Evolutionary conservation across 2,888 invertebrate species (phyloP).

Genomic region (Euspilapteryx auroguttella): DNA sequence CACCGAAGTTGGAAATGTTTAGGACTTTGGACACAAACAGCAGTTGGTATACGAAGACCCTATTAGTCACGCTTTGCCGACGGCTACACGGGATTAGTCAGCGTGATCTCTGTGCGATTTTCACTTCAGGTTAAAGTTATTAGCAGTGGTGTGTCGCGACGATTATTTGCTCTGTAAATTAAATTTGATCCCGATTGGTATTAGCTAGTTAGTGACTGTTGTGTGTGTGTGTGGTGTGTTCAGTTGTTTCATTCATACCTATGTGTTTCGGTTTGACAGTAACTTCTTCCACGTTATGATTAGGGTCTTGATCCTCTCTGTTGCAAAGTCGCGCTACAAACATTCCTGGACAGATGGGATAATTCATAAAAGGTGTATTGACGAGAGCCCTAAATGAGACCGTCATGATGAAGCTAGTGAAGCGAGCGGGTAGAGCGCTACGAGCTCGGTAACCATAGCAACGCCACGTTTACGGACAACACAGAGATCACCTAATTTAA

Average conservation of each 20-base stretch:
- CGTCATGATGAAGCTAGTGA: conserved; percentile 14
- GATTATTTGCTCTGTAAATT: no score
- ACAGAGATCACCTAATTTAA: conserved; percentile 39
- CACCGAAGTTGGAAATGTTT: not conserved
- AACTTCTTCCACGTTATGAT: conserved; percentile 5
- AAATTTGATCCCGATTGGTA: no score
- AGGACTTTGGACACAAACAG: not conserved
- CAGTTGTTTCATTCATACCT: conserved; percentile 16
- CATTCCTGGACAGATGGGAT: conserved; percentile 36
- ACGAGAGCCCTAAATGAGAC: conserved; percentile 8
- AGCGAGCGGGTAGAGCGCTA: conserved; percentile 18
- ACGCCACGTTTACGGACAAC: conserved; percentile 29
- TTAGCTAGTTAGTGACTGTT: no score
- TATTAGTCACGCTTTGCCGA: not conserved
- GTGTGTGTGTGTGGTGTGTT: not conserved
- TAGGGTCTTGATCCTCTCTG: conserved; percentile 12
- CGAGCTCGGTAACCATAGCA: no score
- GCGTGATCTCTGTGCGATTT: conserved; percentile 1
- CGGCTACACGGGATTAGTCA: not conserved
- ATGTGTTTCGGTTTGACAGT: conserved; percentile 8
- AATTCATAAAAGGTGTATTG: conserved; percentile 11
- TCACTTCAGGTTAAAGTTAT: no score
- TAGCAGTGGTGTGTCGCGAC: no score
- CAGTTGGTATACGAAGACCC: not conserved
- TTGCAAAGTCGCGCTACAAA: conserved; percentile 34